Base-by-base conservation (phyloP, 1,140 invertebrate genomes). In the Yoshiicerus persimilis region DNA sequence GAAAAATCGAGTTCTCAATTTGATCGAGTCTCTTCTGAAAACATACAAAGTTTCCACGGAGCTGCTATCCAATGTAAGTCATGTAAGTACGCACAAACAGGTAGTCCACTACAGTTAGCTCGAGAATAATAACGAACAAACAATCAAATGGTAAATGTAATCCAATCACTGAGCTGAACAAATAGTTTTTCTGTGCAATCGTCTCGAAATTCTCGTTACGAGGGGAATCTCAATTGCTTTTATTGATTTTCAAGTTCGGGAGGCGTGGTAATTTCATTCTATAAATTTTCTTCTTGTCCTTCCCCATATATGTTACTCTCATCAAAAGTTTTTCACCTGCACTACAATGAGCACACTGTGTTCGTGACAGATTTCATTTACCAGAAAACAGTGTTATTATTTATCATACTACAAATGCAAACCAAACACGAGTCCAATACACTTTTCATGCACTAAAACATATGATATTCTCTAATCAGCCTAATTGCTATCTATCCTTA, bases 11-110 rank as follows among this genome's bases (percentile, higher is more conserved):
- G 70, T 89, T 66, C n/a, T 87, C 8, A 32, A 85, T 64, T 56
- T 90, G n/a, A 88, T 83, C 16, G 80, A 90, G n/a, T 62, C 34
- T 30, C 87, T 89, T 9, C 32, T 89, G 13, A 86, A 88, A 47
- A 89, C 64, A 25, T 89, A 89, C 23, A 89, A 89, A 87, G 88
- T 90, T 11, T 77, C 89, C 8, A 86, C 66, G 20, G 88, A 90
- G 32, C 64, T 88, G 20, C 36, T 90, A 10, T 34, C 89, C 30
- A 34, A 86, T 27, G 84, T 41, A 36, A 77, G 34, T 34, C 13
- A 41, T 56, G n/a, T 56, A 4, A n/a, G n/a, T 16, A n/a, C 47
- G n/a, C 20, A n/a, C 47, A 47, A 4, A 20, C 41, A 47, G n/a
- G n/a, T n/a, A n/a, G n/a, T n/a, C 10, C 10, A 39, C 5, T 8